Conservation (phyloP, 1,140 invertebrate genomes). For the Drosophila triauraria region DNA sequence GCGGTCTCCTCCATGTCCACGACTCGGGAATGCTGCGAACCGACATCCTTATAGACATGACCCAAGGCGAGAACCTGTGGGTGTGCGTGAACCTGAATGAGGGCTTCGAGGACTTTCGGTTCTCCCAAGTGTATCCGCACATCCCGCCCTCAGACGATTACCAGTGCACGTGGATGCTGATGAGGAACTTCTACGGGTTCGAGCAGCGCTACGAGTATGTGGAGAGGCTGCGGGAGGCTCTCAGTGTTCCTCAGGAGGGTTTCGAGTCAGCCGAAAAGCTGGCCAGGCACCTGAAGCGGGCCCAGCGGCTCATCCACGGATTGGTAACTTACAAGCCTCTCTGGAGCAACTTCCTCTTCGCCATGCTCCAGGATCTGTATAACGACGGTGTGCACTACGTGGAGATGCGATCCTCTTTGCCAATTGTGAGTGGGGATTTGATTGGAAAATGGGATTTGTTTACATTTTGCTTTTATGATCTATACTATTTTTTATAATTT, state of each 20-base stretch:
- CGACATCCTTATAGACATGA: conserved; percentile 85
- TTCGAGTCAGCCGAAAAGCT: conserved; percentile 88
- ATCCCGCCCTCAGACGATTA: conserved; percentile 55
- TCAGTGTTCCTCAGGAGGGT: conserved; percentile 20
- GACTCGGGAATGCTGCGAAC: conserved; percentile 88
- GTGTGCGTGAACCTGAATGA: conserved; percentile 49
- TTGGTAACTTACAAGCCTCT: conserved; percentile 89
- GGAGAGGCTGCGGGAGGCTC: conserved; percentile 8
- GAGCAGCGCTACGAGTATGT: not conserved
- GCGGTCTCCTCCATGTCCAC: conserved; percentile 90
- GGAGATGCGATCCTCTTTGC: conserved; percentile 88
- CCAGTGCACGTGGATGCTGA: conserved; percentile 87
- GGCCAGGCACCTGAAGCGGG: conserved; percentile 88
- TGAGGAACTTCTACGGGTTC: conserved; percentile 86
- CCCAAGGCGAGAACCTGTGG: conserved; percentile 47
- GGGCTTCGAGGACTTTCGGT: conserved; percentile 83
- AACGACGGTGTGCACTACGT: conserved; percentile 92
- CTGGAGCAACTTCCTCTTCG: conserved; percentile 89
- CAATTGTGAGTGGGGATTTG: conserved; percentile 63
- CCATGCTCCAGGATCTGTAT: conserved; percentile 89
- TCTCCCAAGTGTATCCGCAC: conserved; percentile 62
- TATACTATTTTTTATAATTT: not conserved
- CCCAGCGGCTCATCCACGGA: conserved; percentile 88
- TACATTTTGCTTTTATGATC: no score
- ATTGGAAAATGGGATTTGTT: not conserved